Percentiles rank a stretch among this genome's conserved stretches.
Evolutionary conservation across 2,113 vertebrate species (phyloP).

Genomic region (Syrmaticus mikado): DNA sequence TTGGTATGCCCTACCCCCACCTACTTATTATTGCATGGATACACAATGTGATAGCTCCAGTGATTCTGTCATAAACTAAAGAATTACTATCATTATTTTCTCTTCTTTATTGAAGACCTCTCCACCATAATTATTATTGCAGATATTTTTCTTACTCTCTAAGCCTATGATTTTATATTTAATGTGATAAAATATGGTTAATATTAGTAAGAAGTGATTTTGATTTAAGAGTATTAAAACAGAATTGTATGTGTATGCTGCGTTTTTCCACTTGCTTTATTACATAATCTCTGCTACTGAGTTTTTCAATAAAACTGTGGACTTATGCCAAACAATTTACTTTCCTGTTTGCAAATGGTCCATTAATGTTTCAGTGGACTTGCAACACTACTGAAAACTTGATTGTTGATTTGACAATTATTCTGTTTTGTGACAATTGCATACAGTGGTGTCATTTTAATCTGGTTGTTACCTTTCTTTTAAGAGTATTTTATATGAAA

Average conservation of each 20-base stretch:
- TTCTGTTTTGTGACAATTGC: no score
- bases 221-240: neutral
- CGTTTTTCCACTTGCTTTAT: neutral
- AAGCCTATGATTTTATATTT: neutral
- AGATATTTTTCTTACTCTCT: neutral
- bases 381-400: neutral
- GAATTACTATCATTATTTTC: neutral
- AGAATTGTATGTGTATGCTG: neutral
- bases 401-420: neutral
- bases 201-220: neutral
- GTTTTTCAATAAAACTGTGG: neutral
- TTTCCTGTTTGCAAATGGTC: neutral
- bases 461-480: neutral
- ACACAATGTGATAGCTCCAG: neutral
- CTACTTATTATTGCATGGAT: neutral
- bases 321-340: neutral
- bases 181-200: neutral
- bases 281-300: neutral
- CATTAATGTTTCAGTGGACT: neutral
- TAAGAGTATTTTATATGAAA: neutral
- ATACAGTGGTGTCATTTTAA: neutral
- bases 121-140: neutral
- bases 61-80: neutral
- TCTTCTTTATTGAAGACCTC: neutral
- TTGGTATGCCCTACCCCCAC: neutral